A percentile compares a stretch with the other conserved stretches of the same genome.
phyloP scores from a whole-genome alignment of 2,888 invertebrate species.

The Limnephilus marmoratus region DNA sequence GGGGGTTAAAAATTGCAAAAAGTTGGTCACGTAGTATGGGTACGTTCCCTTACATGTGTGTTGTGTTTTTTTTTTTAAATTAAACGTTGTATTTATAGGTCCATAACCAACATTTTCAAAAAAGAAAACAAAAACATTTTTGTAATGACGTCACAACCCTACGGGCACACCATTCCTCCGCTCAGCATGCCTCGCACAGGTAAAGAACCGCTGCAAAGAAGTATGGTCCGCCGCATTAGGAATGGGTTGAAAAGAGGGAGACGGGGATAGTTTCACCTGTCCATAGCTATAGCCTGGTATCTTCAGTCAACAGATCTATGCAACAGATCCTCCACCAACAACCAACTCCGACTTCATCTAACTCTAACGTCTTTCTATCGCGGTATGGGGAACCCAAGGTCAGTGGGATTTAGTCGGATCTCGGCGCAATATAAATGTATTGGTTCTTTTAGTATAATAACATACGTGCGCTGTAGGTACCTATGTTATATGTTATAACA shows the following conservation, averaged over 20 bases:
- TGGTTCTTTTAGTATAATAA: background rate
- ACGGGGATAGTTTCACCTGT: conserved; percentile 32
- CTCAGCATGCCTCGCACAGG: conserved; percentile 6
- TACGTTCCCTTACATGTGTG: too few species aligned
- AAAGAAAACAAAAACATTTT: background rate
- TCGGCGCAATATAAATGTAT: background rate
- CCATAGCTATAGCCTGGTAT: background rate
- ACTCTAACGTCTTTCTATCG: background rate
- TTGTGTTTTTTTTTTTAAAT: too few species aligned
- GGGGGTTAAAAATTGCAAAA: too few species aligned
- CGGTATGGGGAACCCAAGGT: conserved; percentile 31
- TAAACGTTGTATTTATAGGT: too few species aligned
- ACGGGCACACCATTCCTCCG: background rate
- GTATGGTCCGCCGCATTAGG: background rate
- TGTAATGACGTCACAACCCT: conserved; percentile 2
- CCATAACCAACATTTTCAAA: too few species aligned
- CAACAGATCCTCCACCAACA: background rate
- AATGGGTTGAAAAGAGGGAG: background rate
- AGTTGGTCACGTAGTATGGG: too few species aligned
- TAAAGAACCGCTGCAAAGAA: conserved; percentile 23
- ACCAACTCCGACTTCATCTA: background rate
- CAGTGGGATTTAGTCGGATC: background rate
- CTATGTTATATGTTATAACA: background rate
- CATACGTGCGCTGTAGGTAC: background rate
- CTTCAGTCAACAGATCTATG: conserved; percentile 6